Conservation (phyloP, 2,797 vertebrate genomes). For the Halcyon leucocephala region DNA sequence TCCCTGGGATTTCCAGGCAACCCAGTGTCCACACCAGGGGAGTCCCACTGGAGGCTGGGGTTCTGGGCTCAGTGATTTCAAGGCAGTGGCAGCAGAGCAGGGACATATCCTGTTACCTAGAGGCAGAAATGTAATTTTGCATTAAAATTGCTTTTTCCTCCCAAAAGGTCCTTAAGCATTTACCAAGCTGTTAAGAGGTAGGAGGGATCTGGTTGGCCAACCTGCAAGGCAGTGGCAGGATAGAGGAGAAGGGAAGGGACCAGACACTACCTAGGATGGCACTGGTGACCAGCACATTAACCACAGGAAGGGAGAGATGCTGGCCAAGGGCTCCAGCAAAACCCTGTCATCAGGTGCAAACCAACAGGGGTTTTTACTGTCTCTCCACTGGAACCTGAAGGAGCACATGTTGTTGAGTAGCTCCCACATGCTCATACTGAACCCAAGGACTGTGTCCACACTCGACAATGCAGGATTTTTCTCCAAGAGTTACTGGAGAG, state of each 20-base stretch:
- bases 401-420: neutral
- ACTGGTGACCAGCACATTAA: neutral
- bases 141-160: neutral
- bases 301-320: neutral
- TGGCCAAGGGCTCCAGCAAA: neutral
- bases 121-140: neutral
- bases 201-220: neutral
- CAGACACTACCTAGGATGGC: rapidly evolving
- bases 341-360: neutral
- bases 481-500: neutral
- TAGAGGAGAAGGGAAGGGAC: neutral
- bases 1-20: neutral
- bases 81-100: neutral
- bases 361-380: neutral
- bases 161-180: neutral
- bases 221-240: neutral
- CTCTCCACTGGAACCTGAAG: neutral
- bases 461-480: neutral
- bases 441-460: neutral
- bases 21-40: rapidly evolving
- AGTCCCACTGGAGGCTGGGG: neutral
- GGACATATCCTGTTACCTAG: neutral
- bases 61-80: neutral
- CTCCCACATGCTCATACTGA: neutral
- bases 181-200: neutral